Percentiles rank a stretch among this genome's conserved stretches.
phyloP scores from a whole-genome alignment of 1,140 invertebrate species.

The Philopotamus ludificatus region DNA sequence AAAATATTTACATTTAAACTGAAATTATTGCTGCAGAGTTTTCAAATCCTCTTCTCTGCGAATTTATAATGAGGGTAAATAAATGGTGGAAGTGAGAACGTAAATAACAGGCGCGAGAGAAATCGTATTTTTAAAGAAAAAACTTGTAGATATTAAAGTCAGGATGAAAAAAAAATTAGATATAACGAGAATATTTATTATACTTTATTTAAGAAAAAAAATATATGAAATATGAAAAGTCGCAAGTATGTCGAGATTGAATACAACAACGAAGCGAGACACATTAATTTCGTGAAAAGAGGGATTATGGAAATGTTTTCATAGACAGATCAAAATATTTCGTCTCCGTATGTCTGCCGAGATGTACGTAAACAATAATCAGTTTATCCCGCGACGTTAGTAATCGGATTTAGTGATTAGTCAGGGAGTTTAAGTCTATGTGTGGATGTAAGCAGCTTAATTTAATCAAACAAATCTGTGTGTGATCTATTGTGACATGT shows the following conservation, averaged over 20 bases:
- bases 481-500: too few species aligned
- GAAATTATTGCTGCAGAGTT: slow-evolving; percentile 18
- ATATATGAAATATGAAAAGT: too few species aligned
- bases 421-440: not conserved
- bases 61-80: slow-evolving; percentile 18
- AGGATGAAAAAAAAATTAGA: not conserved
- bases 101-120: slow-evolving; percentile 21
- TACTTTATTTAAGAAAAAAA: too few species aligned
- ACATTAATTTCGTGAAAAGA: too few species aligned
- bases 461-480: not conserved
- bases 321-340: too few species aligned
- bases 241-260: too few species aligned
- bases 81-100: not conserved
- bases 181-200: too few species aligned
- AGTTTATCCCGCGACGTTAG: not conserved
- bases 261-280: too few species aligned
- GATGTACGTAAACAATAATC: too few species aligned
- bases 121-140: slow-evolving; percentile 23
- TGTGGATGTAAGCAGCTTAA: not conserved
- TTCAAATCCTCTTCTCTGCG: slow-evolving; percentile 20
- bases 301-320: too few species aligned
- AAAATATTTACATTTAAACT: slow-evolving; percentile 26
- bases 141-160: slow-evolving; percentile 15
- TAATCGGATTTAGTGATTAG: not conserved
- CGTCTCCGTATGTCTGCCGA: too few species aligned